Conservation (phyloP, 2,797 vertebrate species). For the Danio choprae region DNA sequence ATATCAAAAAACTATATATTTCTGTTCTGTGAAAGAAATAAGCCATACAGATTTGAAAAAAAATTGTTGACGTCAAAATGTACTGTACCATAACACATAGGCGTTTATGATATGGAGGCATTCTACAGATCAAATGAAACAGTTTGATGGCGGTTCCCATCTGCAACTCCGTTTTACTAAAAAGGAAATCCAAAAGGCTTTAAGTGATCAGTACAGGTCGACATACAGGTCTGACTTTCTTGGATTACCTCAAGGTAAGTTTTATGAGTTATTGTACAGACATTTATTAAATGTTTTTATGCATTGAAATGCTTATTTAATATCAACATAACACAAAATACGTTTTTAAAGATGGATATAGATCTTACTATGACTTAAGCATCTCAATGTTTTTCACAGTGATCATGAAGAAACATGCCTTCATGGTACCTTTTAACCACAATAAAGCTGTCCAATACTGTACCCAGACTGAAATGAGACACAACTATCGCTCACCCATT, state of each 20-base stretch:
- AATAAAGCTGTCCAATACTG: slow-evolving; percentile 57
- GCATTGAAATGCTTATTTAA: neutral
- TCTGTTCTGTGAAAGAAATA: neutral
- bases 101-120: slow-evolving; percentile 75
- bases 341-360: neutral
- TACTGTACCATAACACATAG: slow-evolving; percentile 60
- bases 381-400: slow-evolving; percentile 58
- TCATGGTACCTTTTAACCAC: slow-evolving; percentile 53
- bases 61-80: neutral
- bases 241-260: slow-evolving; percentile 74
- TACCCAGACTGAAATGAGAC: slow-evolving; percentile 75
- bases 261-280: slow-evolving; percentile 9
- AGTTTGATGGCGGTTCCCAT: slow-evolving; percentile 51
- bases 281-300: neutral
- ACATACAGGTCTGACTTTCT: slow-evolving; percentile 79
- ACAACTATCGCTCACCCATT: slow-evolving; percentile 71
- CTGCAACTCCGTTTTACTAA: slow-evolving; percentile 61
- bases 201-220: slow-evolving; percentile 79
- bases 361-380: neutral
- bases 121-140: slow-evolving; percentile 60
- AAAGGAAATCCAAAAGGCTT: slow-evolving; percentile 67
- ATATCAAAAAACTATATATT: neutral
- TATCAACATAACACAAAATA: too few species aligned
- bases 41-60: neutral
- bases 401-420: slow-evolving; percentile 57